Evolutionary conservation across 2,888 invertebrate species (phyloP).

Genomic region (Byasa hedistus): DNA sequence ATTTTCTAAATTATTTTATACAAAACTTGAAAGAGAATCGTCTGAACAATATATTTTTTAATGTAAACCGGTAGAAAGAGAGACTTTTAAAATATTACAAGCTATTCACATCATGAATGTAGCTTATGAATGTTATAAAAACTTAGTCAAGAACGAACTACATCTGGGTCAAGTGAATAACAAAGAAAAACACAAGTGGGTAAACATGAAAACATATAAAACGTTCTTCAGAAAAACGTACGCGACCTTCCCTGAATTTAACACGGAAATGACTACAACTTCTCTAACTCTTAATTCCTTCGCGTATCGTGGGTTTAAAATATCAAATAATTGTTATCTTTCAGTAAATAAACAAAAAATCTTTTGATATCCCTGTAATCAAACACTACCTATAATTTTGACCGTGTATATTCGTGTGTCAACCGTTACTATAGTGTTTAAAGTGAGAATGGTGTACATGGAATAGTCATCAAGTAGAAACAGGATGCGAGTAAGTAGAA

Average conservation of each 20-base stretch:
- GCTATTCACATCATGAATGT: constrained; percentile 1
- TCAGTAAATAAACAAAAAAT: neutral
- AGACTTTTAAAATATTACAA: neutral
- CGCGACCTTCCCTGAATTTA: neutral
- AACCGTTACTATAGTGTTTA: neutral
- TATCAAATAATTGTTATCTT: neutral
- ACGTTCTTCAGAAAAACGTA: constrained; percentile 2
- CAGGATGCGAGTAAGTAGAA: neutral
- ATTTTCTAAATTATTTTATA: no score
- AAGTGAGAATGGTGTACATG: neutral
- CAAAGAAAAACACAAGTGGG: constrained; percentile 10
- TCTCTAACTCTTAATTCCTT: neutral
- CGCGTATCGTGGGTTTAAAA: neutral
- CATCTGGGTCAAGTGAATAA: constrained; percentile 21
- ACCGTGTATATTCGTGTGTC: no score
- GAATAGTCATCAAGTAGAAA: neutral
- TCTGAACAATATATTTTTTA: no score
- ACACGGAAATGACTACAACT: neutral
- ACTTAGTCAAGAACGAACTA: neutral
- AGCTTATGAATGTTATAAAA: neutral
- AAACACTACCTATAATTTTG: neutral
- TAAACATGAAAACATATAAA: constrained; percentile 4
- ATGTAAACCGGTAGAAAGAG: neutral
- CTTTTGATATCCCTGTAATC: no score
- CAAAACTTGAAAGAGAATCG: no score